A percentile compares a stretch with the other conserved stretches of the same genome.
phyloP scores from a whole-genome alignment of 2,888 invertebrate species.

The Ochlodes sylvanus region DNA sequence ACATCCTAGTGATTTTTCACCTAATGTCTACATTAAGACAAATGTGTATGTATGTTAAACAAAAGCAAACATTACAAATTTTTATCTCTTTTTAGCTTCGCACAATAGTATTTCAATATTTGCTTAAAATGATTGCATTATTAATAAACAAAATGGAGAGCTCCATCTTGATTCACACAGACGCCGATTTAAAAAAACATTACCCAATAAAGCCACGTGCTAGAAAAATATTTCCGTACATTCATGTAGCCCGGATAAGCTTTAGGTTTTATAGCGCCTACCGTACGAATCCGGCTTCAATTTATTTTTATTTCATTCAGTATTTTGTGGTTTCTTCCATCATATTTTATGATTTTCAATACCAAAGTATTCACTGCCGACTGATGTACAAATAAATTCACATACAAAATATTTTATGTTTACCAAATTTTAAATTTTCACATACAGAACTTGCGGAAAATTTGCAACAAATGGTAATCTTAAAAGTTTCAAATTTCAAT shows the following conservation, averaged over 20 bases:
- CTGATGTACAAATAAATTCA: not conserved
- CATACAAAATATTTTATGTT: not conserved
- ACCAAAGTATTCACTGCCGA: conserved; percentile 5
- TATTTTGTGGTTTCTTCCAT: conserved; percentile 28
- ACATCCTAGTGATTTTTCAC: no score
- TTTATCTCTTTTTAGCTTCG: no score
- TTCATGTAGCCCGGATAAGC: conserved; percentile 29
- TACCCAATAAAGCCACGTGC: conserved; percentile 11
- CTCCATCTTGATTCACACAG: not conserved
- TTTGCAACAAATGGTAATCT: not conserved
- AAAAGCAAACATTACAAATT: no score
- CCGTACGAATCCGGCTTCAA: conserved; percentile 31
- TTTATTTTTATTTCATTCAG: conserved; percentile 34
- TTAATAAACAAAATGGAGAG: not conserved
- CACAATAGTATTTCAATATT: no score
- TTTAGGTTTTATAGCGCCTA: conserved; percentile 36
- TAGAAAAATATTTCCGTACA: conserved; percentile 30
- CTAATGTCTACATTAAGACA: no score
- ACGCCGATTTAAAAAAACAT: conserved; percentile 8
- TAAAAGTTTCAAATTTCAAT: no score
- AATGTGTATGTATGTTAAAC: no score
- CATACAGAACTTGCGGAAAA: not conserved
- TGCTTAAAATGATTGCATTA: not conserved
- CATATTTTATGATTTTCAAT: conserved; percentile 27
- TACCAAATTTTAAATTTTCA: not conserved